phyloP scores from a whole-genome alignment of 1,140 invertebrate genomes.

The Drosophila bocki region DNA sequence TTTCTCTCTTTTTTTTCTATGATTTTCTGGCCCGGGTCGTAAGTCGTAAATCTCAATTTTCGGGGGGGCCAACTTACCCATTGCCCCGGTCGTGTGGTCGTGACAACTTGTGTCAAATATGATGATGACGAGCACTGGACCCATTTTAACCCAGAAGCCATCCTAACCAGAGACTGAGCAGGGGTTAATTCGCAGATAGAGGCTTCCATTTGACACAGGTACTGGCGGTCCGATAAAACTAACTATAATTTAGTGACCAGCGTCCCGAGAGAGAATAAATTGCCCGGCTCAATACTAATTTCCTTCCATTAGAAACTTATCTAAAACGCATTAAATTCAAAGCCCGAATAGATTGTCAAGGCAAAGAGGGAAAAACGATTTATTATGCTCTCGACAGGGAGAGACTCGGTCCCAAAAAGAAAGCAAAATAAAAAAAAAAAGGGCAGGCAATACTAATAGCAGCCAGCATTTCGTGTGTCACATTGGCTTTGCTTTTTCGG shows the following conservation, averaged over 20 bases:
- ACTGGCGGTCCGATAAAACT: constrained; percentile 37
- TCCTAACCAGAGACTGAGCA: constrained; percentile 5
- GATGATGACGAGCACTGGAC: constrained; percentile 33
- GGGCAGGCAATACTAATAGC: constrained; percentile 50
- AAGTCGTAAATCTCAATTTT: constrained; percentile 62
- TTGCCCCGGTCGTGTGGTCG: constrained; percentile 18
- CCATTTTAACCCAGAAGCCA: constrained; percentile 28
- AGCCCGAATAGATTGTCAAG: constrained; percentile 42
- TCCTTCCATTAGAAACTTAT: constrained; percentile 56
- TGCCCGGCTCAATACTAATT: constrained; percentile 53
- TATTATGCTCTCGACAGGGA: constrained; percentile 56
- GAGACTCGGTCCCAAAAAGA: constrained; percentile 5
- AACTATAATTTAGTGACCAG: constrained; percentile 58
- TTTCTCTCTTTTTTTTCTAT: constrained; percentile 20
- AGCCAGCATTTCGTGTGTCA: constrained; percentile 49
- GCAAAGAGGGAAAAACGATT: constrained; percentile 54
- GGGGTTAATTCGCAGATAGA: constrained; percentile 20
- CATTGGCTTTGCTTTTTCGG: constrained; percentile 49
- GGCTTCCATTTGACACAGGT: constrained; percentile 38
- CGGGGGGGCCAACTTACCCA: not conserved
- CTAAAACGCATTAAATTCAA: constrained; percentile 65
- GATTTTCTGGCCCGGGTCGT: constrained; percentile 29
- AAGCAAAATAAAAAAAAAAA: constrained; percentile 8
- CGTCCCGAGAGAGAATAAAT: constrained; percentile 34
- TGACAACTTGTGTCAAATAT: constrained; percentile 50